These are phyloP conservation scores for Coelogynopora nodosa DNA, from an alignment of 2,888 invertebrate species.

Conservation along the genomic window DNA sequence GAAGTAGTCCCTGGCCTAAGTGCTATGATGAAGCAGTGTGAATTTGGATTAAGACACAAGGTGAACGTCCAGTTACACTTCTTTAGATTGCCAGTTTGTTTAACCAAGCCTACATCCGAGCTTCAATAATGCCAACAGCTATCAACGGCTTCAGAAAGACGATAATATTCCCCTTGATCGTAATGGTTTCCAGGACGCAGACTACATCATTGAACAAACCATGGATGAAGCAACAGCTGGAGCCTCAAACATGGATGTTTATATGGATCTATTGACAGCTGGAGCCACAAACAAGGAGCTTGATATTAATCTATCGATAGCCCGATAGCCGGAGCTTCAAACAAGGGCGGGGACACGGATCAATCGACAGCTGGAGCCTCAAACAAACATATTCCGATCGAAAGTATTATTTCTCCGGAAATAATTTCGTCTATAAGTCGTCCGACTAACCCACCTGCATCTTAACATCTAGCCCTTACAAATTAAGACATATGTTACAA, in stretches of 20 bases:
- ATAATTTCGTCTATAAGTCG: constrained; percentile 7
- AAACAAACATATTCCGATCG: neutral
- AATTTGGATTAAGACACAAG: neutral
- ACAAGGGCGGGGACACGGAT: neutral
- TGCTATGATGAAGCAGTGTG: neutral
- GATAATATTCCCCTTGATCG: constrained; percentile 19
- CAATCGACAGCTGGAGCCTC: neutral
- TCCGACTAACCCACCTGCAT: constrained; percentile 2
- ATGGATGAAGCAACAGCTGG: constrained; percentile 6
- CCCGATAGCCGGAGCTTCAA: neutral
- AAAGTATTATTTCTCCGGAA: constrained; percentile 27
- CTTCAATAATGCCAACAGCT: constrained; percentile 20
- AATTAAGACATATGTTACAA: constrained; percentile 15
- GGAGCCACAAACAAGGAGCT: neutral
- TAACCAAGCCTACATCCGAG: constrained; percentile 4
- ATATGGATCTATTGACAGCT: constrained; percentile 14
- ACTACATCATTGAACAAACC: constrained; percentile 31
- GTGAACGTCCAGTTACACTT: neutral
- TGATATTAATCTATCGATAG: neutral
- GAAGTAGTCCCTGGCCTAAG: too few species aligned
- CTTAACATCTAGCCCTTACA: constrained; percentile 21
- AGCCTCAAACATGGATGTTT: neutral
- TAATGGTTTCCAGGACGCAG: neutral
- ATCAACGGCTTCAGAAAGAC: constrained; percentile 31
- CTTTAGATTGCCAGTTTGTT: neutral